A percentile compares a stretch with the other conserved stretches of the same genome.
These are phyloP conservation scores for Habropoda laboriosa DNA, from an alignment of 1,140 invertebrate species.

Conservation along the genomic window DNA sequence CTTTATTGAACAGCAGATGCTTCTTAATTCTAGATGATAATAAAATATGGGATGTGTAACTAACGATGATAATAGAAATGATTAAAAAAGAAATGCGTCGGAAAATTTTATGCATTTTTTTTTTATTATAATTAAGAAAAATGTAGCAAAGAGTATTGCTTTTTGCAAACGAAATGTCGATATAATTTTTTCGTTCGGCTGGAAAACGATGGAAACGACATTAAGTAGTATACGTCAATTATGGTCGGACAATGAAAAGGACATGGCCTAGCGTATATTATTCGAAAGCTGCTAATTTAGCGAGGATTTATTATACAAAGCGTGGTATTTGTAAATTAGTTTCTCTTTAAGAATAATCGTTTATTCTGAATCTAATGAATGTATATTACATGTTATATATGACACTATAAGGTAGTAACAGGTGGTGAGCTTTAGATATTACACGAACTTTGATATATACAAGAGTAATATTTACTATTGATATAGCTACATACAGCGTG, in stretches of 20 bases:
- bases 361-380: slow-evolving; percentile 21
- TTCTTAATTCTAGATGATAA: slow-evolving; percentile 9
- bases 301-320: slow-evolving; percentile 49
- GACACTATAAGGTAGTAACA: slow-evolving; percentile 38
- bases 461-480: slow-evolving; percentile 6
- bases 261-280: slow-evolving; percentile 27
- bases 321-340: slow-evolving; percentile 14
- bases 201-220: not conserved
- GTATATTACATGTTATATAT: slow-evolving; percentile 27
- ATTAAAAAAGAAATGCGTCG: not conserved
- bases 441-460: slow-evolving; percentile 16
- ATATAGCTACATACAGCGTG: slow-evolving; percentile 1
- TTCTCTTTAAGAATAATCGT: not conserved
- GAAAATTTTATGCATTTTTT: not conserved
- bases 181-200: not conserved
- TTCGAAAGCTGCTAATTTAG: slow-evolving; percentile 42
- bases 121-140: not conserved
- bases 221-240: slow-evolving; percentile 11
- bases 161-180: not conserved
- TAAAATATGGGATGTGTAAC: not conserved
- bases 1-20: slow-evolving; percentile 44
- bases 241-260: slow-evolving; percentile 38
- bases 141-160: not conserved
- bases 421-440: slow-evolving; percentile 32
- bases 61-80: slow-evolving; percentile 7